phyloP scores from a whole-genome alignment of 2,888 invertebrate genomes.

The Drosophila cyrtoloma region DNA sequence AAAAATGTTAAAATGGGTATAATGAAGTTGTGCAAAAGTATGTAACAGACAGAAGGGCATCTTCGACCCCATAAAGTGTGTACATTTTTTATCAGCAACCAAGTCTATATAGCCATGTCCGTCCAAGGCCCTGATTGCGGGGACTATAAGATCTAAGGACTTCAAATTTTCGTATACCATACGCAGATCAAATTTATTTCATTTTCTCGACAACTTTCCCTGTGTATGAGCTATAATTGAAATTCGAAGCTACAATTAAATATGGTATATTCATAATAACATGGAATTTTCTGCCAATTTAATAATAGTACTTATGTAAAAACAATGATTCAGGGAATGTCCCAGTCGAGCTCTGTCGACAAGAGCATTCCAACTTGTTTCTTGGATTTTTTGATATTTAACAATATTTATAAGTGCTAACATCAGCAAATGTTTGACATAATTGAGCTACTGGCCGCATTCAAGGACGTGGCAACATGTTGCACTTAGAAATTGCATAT shows the following conservation, averaged over 20 bases:
- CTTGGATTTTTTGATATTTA: slow-evolving; percentile 11
- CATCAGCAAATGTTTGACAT: slow-evolving; percentile 55
- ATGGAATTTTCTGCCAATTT: neutral
- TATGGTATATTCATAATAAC: neutral
- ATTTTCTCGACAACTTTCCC: neutral
- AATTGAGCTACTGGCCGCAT: slow-evolving; percentile 46
- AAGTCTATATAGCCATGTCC: neutral
- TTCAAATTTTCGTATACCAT: neutral
- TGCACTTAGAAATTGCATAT: slow-evolving; percentile 23
- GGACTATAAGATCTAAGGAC: neutral
- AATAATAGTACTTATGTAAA: neutral
- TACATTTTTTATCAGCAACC: neutral
- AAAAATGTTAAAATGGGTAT: neutral
- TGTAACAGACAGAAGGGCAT: neutral
- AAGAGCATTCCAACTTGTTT: neutral
- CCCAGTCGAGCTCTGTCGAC: neutral
- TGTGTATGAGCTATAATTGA: neutral
- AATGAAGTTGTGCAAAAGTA: slow-evolving; percentile 1
- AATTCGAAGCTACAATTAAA: neutral
- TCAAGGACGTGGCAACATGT: slow-evolving; percentile 56
- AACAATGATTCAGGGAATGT: neutral
- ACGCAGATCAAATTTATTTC: neutral
- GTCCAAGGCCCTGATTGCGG: neutral
- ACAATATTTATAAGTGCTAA: slow-evolving; percentile 60
- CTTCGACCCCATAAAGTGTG: neutral